Conservation (phyloP, 2,888 invertebrate genomes). For the Agrochola lychnidis region DNA sequence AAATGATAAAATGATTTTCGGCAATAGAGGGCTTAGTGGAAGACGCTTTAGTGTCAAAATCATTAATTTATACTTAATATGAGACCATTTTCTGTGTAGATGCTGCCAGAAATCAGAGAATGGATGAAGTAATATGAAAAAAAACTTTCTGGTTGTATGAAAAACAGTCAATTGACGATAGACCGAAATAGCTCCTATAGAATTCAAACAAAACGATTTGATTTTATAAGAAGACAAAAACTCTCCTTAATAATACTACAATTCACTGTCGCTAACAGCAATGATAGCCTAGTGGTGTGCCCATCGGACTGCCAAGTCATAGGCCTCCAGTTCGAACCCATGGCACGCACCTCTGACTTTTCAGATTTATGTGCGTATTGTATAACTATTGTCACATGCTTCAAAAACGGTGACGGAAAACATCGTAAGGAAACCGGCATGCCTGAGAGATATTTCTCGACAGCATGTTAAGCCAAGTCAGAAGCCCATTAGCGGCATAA, state of each 20-base stretch:
- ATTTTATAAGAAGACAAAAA: not conserved
- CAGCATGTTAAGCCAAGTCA: too few species aligned
- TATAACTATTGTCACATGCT: too few species aligned
- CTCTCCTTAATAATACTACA: not conserved
- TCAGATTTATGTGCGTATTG: too few species aligned
- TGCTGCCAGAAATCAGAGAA: not conserved
- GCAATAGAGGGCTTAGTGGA: not conserved
- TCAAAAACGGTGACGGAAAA: too few species aligned
- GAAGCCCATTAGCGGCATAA: too few species aligned
- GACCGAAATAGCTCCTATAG: not conserved
- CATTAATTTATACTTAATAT: not conserved
- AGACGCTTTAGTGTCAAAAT: not conserved
- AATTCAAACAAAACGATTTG: not conserved
- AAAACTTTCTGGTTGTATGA: not conserved
- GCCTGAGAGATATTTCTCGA: too few species aligned
- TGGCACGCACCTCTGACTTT: too few species aligned
- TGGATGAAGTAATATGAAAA: not conserved
- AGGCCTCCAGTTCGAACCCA: too few species aligned
- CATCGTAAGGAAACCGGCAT: too few species aligned
- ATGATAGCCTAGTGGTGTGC: too few species aligned
- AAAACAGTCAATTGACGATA: not conserved
- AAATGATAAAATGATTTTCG: not conserved
- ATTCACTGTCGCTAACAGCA: constrained; percentile 26
- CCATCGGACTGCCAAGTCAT: too few species aligned
- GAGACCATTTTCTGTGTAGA: not conserved